A percentile compares a stretch with the other conserved stretches of the same genome.
These are phyloP conservation scores for Porites cylindrica DNA, from an alignment of 92 coral and sea anemone species.

Conservation along the genomic window DNA sequence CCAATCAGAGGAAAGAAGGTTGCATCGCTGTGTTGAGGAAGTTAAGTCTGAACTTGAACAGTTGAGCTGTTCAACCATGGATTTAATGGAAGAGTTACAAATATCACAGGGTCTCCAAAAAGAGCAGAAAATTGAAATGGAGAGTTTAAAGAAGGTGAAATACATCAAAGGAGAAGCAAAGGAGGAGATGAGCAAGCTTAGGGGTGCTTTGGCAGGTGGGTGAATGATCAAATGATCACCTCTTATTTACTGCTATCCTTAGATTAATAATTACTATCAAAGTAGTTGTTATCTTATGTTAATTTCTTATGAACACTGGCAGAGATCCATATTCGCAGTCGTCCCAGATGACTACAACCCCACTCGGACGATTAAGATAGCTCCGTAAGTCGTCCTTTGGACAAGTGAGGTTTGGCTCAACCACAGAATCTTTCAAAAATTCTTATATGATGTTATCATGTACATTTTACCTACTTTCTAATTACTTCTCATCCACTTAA, in stretches of 20 bases:
- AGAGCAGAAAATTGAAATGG: conserved; percentile 92
- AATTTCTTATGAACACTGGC: no score
- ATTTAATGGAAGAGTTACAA: conserved; percentile 96
- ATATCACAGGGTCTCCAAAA: conserved; percentile 86
- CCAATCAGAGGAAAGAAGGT: conserved; percentile 65
- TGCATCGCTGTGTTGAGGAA: conserved; percentile 77
- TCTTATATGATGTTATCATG: no score
- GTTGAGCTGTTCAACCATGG: conserved; percentile 86
- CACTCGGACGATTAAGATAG: no score
- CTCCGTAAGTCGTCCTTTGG: no score
- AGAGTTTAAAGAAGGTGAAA: conserved; percentile 89
- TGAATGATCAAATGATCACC: background rate
- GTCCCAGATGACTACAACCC: no score
- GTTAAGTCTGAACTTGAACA: conserved; percentile 81
- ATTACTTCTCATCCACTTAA: no score
- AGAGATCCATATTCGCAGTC: no score
- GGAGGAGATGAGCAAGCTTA: conserved; percentile 83
- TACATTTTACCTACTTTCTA: no score
- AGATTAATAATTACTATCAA: background rate
- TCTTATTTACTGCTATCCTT: no score
- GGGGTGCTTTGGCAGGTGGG: conserved; percentile 89
- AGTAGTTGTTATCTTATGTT: no score
- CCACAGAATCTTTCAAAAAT: no score
- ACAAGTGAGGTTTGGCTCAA: no score
- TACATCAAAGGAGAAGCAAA: conserved; percentile 83